phyloP scores from a whole-genome alignment of 1,140 invertebrate species.

The Danaus melanippus region DNA sequence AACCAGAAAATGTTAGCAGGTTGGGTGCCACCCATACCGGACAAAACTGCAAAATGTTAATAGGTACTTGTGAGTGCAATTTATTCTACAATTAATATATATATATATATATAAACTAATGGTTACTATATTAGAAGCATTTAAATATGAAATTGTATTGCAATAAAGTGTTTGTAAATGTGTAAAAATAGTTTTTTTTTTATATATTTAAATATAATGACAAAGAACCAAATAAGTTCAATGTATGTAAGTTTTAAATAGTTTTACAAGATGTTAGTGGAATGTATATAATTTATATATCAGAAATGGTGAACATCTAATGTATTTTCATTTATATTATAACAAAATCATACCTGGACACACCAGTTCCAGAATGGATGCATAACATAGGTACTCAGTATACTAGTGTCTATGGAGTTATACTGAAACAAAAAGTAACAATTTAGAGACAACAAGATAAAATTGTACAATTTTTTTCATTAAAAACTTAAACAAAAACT shows the following conservation, averaged over 20 bases:
- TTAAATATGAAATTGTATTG: too few relatives aligned
- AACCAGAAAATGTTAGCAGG: conserved; percentile 94
- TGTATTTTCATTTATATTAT: background rate
- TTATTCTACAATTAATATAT: conserved; percentile 3
- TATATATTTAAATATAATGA: too few relatives aligned
- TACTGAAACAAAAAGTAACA: conserved; percentile 82
- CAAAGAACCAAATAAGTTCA: too few relatives aligned
- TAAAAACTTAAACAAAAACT: background rate
- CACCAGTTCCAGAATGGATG: conserved; percentile 98
- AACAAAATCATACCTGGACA: conserved; percentile 82
- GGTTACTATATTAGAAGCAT: too few relatives aligned
- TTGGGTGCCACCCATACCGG: conserved; percentile 97
- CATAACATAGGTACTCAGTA: conserved; percentile 95
- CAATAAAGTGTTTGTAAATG: too few relatives aligned
- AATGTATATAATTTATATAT: too few relatives aligned
- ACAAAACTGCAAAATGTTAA: conserved; percentile 81
- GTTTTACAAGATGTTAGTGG: too few relatives aligned
- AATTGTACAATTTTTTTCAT: conserved; percentile 1
- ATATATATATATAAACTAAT: background rate
- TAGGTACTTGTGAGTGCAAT: conserved; percentile 2
- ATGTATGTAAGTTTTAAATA: too few relatives aligned
- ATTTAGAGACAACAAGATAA: background rate
- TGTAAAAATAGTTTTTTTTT: too few relatives aligned
- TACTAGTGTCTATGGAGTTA: conserved; percentile 92
- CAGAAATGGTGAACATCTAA: too few relatives aligned